phyloP scores from a whole-genome alignment of 2,888 invertebrate genomes.

The Pimpla rufipes region DNA sequence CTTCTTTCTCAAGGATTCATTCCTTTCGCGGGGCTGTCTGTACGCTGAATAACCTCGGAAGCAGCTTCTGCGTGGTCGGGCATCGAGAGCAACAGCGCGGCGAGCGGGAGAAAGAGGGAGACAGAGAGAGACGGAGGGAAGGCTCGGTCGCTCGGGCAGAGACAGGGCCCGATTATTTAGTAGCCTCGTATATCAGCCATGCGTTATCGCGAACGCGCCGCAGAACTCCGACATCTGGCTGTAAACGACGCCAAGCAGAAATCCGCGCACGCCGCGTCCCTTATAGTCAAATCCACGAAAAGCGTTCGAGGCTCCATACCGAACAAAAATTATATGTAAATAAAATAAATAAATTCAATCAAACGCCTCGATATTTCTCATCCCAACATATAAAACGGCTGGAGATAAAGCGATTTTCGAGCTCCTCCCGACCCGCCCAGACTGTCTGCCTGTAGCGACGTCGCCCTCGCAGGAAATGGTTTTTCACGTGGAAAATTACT shows the following conservation, averaged over 20 bases:
- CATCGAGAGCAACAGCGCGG: too few relatives aligned
- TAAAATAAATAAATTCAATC: neutral
- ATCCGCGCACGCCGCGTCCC: constrained; percentile 60
- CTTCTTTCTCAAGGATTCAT: constrained; percentile 15
- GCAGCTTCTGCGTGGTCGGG: constrained; percentile 2
- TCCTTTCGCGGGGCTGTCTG: neutral
- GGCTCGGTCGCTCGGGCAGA: constrained; percentile 13
- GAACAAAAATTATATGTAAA: neutral
- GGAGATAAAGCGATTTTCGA: constrained; percentile 13
- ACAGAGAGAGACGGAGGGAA: neutral
- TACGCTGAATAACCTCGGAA: constrained; percentile 13
- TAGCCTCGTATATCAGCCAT: constrained; percentile 36
- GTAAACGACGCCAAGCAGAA: constrained; percentile 41
- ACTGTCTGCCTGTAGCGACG: constrained; percentile 18
- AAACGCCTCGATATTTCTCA: neutral
- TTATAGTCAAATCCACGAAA: too few relatives aligned
- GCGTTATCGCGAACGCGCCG: constrained; percentile 59
- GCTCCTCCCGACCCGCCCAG: neutral
- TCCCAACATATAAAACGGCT: neutral
- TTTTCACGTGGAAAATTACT: constrained; percentile 64
- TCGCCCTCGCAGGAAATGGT: constrained; percentile 53
- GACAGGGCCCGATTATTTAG: constrained; percentile 53
- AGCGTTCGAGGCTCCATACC: neutral
- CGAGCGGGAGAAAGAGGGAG: neutral
- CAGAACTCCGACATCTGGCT: constrained; percentile 60